Evolutionary conservation across 2,113 vertebrate species (phyloP), one percentile per base, ranked within the genome.

Genomic region (Archilochus colubris): DNA sequence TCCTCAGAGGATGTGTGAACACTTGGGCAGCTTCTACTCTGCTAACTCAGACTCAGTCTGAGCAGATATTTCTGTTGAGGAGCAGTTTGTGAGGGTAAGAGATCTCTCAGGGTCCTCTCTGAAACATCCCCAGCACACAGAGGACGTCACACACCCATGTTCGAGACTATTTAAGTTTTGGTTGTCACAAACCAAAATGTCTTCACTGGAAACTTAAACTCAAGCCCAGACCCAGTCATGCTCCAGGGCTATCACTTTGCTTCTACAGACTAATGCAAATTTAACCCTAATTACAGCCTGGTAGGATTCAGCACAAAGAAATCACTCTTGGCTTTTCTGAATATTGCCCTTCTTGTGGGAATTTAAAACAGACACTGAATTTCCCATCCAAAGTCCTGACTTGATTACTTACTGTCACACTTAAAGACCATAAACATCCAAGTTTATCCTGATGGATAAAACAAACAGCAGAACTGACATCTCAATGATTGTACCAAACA

Each of bases 281-380:
- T 54, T 63, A 33, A 58, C 10, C 18, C 40, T 43, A 28, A 20
- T 74, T 86, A 46, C 14, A 80, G 13, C 6, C 64, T 31, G 38
- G 61, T 14, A 86, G 68, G 38, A 64, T 75, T 68, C 73, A 90
- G 31, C 33, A 85, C 59, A 78, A 90, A 88, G 83, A 93, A 94
- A 93, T 59, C 33, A 28, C 27, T 69, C 18, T 40, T 36, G 54
- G 18, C 59, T 88, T 63, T 59, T 83, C 46, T 12, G 20, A 36
- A 59, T 44, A 33, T 7, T 2, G 0, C 40, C 40, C 76, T 6
- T n/a, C 46, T 76, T 30, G 30, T 63, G 36, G 80, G 62, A 51
- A 86, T 86, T 91, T 86, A 46, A 91, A 82, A 46, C 54, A 91
- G 33, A 86, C 25, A 33, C 25, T 53, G 27, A 51, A 24, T 73